Base-by-base conservation (phyloP, 2,113 vertebrate genomes). In the Ariopsis seemanni region DNA sequence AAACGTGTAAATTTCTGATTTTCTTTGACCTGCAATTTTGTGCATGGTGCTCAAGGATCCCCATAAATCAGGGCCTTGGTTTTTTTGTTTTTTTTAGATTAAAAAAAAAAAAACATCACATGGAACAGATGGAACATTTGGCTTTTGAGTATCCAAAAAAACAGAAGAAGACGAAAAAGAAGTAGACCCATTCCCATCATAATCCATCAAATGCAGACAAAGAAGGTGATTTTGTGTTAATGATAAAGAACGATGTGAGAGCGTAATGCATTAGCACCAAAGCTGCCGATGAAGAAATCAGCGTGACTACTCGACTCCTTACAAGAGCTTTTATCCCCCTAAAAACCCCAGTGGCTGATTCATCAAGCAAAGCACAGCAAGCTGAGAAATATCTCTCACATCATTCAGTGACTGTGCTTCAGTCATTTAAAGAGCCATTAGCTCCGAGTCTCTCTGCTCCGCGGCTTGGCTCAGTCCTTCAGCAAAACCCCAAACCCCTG, bases 401-500 rank as follows among this genome's bases (percentile, higher is more conserved):
- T 88, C 78, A 69, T 78, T 90, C 86, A 86, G 87, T 62, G 30
- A 18, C 52, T 48, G 53, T 8, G 53, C 67, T 48, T 74, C 57
- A 87, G 72, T 22, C 85, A 85, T 57, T 89, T 86, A 87, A 78
- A 87, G 30, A 83, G 53, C 72, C 72, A 89, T 88, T 88, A 85
- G 83, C 74, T 82, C 83, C 18, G 30, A n/a, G 52, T 84, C 20
- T 85, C 78, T 14, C 53, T 63, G n/a, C 74, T 75, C 58, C 53
- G 30, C 25, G 22, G 81, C 65, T 48, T 90, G 86, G 89, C 88
- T 4, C 83, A 86, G 92, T 91, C 93, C 92, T 9, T 27, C 92
- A 93, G 92, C 90, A 92, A 92, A 42, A 91, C 89, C 86, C 86
- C 89, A 84, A 91, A 91, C 92, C 93, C 92, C 93, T 50, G 86